phyloP scores from a whole-genome alignment of 2,888 invertebrate genomes.

The Masnerella sp. region DNA sequence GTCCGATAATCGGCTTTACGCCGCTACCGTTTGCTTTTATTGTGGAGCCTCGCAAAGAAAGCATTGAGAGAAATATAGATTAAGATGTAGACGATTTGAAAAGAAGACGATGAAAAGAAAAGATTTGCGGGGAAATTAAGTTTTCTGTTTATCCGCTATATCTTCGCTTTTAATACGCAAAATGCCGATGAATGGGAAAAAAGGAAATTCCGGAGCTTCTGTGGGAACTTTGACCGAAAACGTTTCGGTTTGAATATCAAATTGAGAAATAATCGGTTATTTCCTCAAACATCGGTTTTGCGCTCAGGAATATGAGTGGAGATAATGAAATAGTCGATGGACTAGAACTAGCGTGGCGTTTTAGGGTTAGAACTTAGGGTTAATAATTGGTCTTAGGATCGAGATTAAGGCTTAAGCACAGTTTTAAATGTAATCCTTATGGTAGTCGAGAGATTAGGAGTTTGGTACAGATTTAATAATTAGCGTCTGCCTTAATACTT shows the following conservation, averaged over 20 bases:
- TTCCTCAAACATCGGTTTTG: slow-evolving; percentile 2
- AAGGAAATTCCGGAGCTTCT: too few relatives aligned
- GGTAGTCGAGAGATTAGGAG: slow-evolving; percentile 41
- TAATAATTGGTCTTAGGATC: slow-evolving; percentile 44
- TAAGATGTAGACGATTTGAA: slow-evolving; percentile 31
- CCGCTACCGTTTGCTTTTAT: slow-evolving; percentile 42
- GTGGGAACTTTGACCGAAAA: neutral
- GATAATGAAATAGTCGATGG: slow-evolving; percentile 29
- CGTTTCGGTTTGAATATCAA: neutral
- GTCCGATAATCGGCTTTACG: slow-evolving; percentile 50
- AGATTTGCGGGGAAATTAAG: slow-evolving; percentile 38
- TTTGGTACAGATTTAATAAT: slow-evolving; percentile 53
- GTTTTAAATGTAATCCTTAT: slow-evolving; percentile 52
- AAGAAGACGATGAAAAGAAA: slow-evolving; percentile 43
- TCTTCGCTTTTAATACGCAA: slow-evolving; percentile 6
- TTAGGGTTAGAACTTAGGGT: slow-evolving; percentile 34
- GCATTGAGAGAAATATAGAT: slow-evolving; percentile 45
- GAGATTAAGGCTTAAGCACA: slow-evolving; percentile 29
- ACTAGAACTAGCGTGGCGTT: slow-evolving; percentile 15
- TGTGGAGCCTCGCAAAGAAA: slow-evolving; percentile 43
- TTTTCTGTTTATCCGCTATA: slow-evolving; percentile 36
- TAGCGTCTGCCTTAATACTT: slow-evolving; percentile 32
- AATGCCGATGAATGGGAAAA: slow-evolving; percentile 4
- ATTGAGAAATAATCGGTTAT: slow-evolving; percentile 8
- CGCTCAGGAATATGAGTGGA: slow-evolving; percentile 1